Conservation (phyloP, 1,140 invertebrate species). For the Stegodyphus mimosarum region DNA sequence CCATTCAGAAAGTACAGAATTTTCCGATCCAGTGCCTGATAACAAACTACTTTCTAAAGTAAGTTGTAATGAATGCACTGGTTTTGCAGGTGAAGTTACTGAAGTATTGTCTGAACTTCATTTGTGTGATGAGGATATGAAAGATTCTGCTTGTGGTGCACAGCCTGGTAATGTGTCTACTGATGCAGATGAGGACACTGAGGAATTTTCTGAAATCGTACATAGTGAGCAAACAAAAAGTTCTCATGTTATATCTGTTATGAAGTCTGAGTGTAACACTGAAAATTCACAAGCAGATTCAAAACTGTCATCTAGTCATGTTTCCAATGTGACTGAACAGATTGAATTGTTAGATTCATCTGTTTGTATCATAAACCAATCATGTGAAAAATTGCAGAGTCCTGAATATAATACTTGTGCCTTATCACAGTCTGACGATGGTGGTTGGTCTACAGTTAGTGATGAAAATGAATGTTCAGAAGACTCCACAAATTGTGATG, state of each 20-base stretch:
- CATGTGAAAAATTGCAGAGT: neutral
- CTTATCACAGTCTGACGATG: conserved; percentile 25
- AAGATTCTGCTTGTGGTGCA: no score
- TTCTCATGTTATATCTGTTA: neutral
- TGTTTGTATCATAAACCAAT: neutral
- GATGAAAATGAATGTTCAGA: conserved; percentile 3
- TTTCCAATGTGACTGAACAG: neutral
- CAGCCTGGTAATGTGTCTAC: no score
- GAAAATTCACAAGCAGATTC: neutral
- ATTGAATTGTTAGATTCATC: neutral
- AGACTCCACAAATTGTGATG: neutral
- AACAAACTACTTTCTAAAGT: no score
- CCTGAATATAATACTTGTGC: conserved; percentile 2
- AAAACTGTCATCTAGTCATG: neutral
- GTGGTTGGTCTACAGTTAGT: conserved; percentile 25
- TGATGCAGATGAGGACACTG: neutral
- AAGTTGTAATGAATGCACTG: no score
- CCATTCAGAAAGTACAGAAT: neutral
- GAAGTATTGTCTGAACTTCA: no score
- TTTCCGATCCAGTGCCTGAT: no score
- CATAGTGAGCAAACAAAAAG: neutral
- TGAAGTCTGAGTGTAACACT: neutral
- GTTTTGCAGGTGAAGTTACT: no score
- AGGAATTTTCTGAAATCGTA: neutral
- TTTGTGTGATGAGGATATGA: no score